phyloP scores from a whole-genome alignment of 2,113 vertebrate genomes.

The Lasiurus cinereus region DNA sequence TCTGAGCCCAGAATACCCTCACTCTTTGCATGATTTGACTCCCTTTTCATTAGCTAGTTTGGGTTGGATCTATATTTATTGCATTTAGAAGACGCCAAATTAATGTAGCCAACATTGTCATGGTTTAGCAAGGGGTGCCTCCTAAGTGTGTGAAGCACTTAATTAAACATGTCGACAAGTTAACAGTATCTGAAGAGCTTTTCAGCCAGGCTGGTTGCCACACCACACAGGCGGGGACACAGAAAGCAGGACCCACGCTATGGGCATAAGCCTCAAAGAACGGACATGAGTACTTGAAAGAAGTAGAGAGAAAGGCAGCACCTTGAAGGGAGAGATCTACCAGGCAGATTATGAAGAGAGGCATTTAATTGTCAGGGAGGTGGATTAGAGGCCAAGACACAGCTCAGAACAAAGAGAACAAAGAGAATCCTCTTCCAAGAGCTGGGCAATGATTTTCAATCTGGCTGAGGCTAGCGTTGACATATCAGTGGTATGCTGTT shows the following conservation, averaged over 20 bases:
- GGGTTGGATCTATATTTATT: not conserved
- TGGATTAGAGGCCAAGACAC: not conserved
- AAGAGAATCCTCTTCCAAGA: not conserved
- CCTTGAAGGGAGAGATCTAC: not conserved
- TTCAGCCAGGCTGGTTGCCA: not conserved
- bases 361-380: not conserved
- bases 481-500: not conserved
- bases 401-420: conserved; percentile 13
- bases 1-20: not conserved
- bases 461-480: not conserved
- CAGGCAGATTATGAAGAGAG: not conserved
- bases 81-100: not conserved
- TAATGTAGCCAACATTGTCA: not conserved
- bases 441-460: not conserved
- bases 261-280: not conserved
- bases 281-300: not conserved
- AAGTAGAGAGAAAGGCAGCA: not conserved
- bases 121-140: not conserved
- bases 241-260: not conserved
- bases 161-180: not conserved
- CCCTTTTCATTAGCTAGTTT: not conserved
- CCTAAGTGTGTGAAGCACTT: not conserved
- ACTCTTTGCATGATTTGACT: not conserved
- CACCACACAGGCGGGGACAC: not conserved
- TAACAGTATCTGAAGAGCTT: not conserved